A percentile compares a stretch with the other conserved stretches of the same genome.
Conservation (phyloP, 1,140 invertebrate genomes). For the Magallana angulata region DNA sequence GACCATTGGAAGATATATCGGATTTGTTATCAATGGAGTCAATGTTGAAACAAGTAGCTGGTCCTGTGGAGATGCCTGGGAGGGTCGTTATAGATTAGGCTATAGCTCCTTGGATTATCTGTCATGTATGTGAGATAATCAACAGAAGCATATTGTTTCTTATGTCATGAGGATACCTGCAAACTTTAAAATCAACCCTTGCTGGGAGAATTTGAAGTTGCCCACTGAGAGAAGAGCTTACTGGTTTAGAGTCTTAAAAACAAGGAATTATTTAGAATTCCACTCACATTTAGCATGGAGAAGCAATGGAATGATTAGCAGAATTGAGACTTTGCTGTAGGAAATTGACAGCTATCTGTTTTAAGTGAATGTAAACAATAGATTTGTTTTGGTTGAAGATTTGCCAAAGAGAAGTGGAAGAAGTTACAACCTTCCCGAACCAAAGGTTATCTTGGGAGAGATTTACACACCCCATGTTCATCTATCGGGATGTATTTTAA, state of each 20-base stretch:
- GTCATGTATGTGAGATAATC: slow-evolving; percentile 6
- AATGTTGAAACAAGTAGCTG: no score
- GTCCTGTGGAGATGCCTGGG: background rate
- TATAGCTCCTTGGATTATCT: background rate
- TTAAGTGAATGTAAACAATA: slow-evolving; percentile 24
- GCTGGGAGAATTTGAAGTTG: slow-evolving; percentile 14
- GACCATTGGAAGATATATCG: no score
- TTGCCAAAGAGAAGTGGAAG: slow-evolving; percentile 16
- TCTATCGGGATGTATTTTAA: background rate
- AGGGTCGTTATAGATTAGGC: slow-evolving; percentile 12
- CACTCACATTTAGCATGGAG: background rate
- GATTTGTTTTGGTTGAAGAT: slow-evolving; percentile 15
- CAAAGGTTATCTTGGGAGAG: slow-evolving; percentile 29
- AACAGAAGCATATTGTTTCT: background rate
- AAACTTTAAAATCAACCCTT: slow-evolving; percentile 1
- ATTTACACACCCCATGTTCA: background rate
- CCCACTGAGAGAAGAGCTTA: background rate
- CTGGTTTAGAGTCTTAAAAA: background rate
- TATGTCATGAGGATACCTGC: slow-evolving; percentile 10
- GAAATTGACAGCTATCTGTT: slow-evolving; percentile 31
- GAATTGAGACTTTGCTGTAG: background rate
- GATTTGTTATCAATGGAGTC: no score
- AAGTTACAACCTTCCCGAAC: slow-evolving; percentile 22
- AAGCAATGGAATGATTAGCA: slow-evolving; percentile 4
- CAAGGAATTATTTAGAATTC: slow-evolving; percentile 3